Conservation (phyloP, 2,888 invertebrate genomes). For the Eubasilissa splendida region DNA sequence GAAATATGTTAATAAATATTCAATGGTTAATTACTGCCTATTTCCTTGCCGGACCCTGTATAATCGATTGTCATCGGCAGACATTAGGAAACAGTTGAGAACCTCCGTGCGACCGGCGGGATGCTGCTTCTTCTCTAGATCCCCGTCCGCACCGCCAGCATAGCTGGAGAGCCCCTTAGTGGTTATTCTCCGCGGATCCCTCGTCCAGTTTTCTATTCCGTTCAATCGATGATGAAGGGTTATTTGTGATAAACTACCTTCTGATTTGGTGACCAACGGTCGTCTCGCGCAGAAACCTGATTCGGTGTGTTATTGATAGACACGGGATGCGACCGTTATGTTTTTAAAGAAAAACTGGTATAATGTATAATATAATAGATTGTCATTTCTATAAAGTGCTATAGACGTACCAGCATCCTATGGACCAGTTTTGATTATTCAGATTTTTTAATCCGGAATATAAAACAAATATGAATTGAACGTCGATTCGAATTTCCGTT, state of each 20-base stretch:
- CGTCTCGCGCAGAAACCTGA: slow-evolving; percentile 44
- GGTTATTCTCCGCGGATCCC: background rate
- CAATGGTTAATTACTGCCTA: too few relatives aligned
- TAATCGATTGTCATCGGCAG: too few relatives aligned
- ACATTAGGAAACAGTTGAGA: background rate
- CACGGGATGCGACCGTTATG: slow-evolving; percentile 52
- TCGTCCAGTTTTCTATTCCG: slow-evolving; percentile 39
- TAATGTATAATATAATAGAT: slow-evolving; percentile 31
- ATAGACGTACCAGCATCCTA: slow-evolving; percentile 48
- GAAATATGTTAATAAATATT: too few relatives aligned
- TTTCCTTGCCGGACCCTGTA: too few relatives aligned
- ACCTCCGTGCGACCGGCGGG: slow-evolving; percentile 16
- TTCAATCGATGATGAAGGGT: slow-evolving; percentile 58
- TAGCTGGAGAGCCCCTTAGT: background rate
- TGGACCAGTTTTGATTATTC: slow-evolving; percentile 49
- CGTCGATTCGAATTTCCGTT: slow-evolving; percentile 40
- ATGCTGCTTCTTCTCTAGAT: slow-evolving; percentile 27
- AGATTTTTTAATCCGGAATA: slow-evolving; percentile 31
- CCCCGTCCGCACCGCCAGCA: slow-evolving; percentile 2
- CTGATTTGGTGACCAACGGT: slow-evolving; percentile 55
- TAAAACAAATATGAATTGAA: slow-evolving; percentile 18
- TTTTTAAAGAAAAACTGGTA: slow-evolving; percentile 35
- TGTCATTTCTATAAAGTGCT: slow-evolving; percentile 41
- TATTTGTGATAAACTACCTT: slow-evolving; percentile 52
- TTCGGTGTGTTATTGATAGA: slow-evolving; percentile 48